A percentile compares a stretch with the other conserved stretches of the same genome.
These are phyloP conservation scores for Eristalinus aeneus DNA, from an alignment of 2,888 invertebrate genomes.

Conservation along the genomic window DNA sequence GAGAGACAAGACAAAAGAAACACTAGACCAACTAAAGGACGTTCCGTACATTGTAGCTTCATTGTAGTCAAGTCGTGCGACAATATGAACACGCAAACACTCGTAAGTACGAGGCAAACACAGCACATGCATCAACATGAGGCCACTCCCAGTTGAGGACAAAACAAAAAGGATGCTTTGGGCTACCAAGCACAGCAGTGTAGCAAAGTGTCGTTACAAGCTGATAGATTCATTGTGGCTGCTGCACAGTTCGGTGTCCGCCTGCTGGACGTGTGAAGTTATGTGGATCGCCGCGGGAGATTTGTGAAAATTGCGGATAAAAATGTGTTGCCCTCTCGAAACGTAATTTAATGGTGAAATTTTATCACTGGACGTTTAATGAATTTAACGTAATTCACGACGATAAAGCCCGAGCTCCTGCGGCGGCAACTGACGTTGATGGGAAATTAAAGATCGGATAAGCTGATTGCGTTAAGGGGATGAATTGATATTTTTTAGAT, in stretches of 20 bases:
- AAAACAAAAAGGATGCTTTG: conserved; percentile 19
- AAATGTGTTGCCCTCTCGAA: conserved; percentile 1
- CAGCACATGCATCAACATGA: conserved; percentile 11
- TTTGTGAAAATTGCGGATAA: conserved; percentile 34
- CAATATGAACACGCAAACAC: conserved; percentile 3
- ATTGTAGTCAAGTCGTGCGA: neutral
- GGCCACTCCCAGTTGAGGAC: conserved; percentile 13
- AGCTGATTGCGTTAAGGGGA: neutral
- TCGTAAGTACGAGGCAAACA: neutral
- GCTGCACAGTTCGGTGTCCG: neutral
- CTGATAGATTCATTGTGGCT: conserved; percentile 7
- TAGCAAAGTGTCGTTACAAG: conserved; percentile 29
- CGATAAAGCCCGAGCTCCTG: neutral
- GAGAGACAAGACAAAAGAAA: neutral
- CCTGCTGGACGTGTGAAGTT: conserved; percentile 20
- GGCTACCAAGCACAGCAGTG: conserved; percentile 2
- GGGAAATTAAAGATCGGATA: neutral
- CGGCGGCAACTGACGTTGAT: neutral
- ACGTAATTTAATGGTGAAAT: conserved; percentile 18
- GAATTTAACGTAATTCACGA: conserved; percentile 3
- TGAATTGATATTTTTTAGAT: neutral
- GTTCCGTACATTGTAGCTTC: neutral
- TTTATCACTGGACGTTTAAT: conserved; percentile 19
- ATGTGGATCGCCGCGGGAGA: conserved; percentile 29
- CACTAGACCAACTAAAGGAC: neutral